Evolutionary conservation across 2,113 vertebrate species (phyloP), one percentile per base, ranked within the genome.

Genomic region (Phasianus colchicus): DNA sequence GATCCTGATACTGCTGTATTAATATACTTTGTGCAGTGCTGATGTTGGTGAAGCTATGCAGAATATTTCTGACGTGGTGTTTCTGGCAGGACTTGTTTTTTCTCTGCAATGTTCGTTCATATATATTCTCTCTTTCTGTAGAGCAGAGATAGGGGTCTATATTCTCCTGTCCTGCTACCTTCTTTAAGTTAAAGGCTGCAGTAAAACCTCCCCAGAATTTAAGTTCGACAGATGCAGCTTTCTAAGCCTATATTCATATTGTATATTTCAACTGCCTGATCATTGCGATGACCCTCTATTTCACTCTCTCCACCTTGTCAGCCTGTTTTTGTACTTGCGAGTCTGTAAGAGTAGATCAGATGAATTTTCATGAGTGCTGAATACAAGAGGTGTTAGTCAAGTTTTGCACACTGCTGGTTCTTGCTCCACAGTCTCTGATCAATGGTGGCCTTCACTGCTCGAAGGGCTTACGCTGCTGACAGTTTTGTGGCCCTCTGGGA

Each of bases 1-100:
- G 10, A 30, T 76, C 32, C 11, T 38, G 6, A 0, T 2, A 0
- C 13, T 40, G 6, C 22, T 27, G 2, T 43, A 40, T 50, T 52
- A 9, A 4, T 19, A 4, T 3, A 0, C 19, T 42, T n/a, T 21
- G 24, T 45, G 36, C 22, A 30, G 43, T 20, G 29, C 52, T 27
- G 0, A 15, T 32, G 0, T 7, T 86, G n/a, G 48, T 73, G 54
- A 40, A 67, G 4, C 10, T 25, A 0, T 32, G 32, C 32, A 67
- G 52, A 34, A 1, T 16, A 10, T n/a, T 55, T 55, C 11, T 30
- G 7, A 47, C 1, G 27, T 71, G n/a, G 13, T 67, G 47, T 3
- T 13, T 64, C 50, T 86, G 50, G 32, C 38, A 72, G 74, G 30
- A 16, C 5, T 77, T 54, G 22, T 30, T 81, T 43, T 58, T 24